A percentile compares a stretch with the other conserved stretches of the same genome.
These are phyloP conservation scores for Paedocypris sp. DNA, from an alignment of 2,113 vertebrate species.

Conservation along the genomic window DNA sequence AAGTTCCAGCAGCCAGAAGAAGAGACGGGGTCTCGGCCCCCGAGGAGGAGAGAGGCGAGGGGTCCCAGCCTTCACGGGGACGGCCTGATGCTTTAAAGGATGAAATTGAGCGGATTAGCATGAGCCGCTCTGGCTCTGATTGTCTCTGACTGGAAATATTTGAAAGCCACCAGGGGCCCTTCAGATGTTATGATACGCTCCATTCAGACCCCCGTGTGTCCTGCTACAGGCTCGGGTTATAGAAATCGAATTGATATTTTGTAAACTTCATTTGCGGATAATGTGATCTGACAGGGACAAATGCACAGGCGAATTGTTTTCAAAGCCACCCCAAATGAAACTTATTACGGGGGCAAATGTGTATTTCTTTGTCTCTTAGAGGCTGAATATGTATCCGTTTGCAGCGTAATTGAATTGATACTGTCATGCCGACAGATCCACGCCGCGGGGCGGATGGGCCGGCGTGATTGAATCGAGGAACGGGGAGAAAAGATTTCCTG, in stretches of 20 bases:
- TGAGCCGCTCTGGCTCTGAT: constrained; percentile 84
- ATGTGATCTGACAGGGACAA: constrained; percentile 99
- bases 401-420: constrained; percentile 92
- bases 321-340: constrained; percentile 96
- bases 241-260: constrained; percentile 99
- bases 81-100: constrained; percentile 84
- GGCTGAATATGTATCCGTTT: constrained; percentile 92
- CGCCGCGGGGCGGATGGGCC: constrained; percentile 75
- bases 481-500: constrained; percentile 58
- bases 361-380: constrained; percentile 86
- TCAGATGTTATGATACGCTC: constrained; percentile 74
- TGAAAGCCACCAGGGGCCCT: constrained; percentile 81
- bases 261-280: constrained; percentile 99
- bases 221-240: constrained; percentile 68
- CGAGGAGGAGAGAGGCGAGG: constrained; percentile 5
- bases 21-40: no score
- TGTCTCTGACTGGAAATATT: constrained; percentile 89
- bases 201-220: constrained; percentile 68
- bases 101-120: constrained; percentile 94
- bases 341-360: constrained; percentile 96
- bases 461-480: constrained; percentile 82
- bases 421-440: constrained; percentile 84
- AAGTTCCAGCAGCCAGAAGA: no score
- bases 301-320: constrained; percentile 94
- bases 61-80: constrained; percentile 59